A percentile compares a stretch with the other conserved stretches of the same genome.
Evolutionary conservation across 2,888 invertebrate species (phyloP).

Genomic region (Hyles lineata): DNA sequence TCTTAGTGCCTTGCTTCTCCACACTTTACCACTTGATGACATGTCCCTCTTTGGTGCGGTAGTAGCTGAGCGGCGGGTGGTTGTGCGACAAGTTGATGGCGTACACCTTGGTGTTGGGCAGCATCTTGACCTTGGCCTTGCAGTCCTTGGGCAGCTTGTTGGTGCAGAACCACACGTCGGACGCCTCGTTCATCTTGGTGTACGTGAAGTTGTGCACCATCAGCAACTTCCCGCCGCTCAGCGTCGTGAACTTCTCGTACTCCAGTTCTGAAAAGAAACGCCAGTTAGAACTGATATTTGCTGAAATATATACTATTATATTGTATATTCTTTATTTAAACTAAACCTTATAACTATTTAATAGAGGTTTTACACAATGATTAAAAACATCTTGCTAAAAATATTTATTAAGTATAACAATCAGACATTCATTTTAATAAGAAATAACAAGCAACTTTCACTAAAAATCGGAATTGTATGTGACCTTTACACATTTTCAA

Average conservation of each 20-base stretch:
- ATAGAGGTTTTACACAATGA: no score
- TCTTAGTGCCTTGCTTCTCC: neutral
- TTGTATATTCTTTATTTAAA: neutral
- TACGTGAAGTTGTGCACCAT: constrained; percentile 35
- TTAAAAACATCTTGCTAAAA: no score
- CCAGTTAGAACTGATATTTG: neutral
- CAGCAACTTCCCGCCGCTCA: constrained; percentile 28
- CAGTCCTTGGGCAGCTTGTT: constrained; percentile 22
- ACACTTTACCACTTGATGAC: constrained; percentile 17
- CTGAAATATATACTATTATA: neutral
- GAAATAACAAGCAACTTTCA: no score
- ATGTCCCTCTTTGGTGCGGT: constrained; percentile 3
- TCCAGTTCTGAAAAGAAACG: constrained; percentile 11
- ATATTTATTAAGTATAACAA: no score
- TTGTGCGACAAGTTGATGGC: constrained; percentile 28
- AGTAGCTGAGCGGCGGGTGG: constrained; percentile 32
- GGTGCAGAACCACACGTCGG: constrained; percentile 36
- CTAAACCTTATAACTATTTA: no score
- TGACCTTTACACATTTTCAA: no score
- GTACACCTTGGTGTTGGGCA: neutral
- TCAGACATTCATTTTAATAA: no score
- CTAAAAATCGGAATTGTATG: no score
- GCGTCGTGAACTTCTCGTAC: constrained; percentile 13
- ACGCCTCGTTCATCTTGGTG: constrained; percentile 27
- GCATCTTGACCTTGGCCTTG: constrained; percentile 2